Evolutionary conservation across 2,113 vertebrate genomes (phyloP), one percentile per base, ranked within the genome.

Genomic region (Mugil cephalus): DNA sequence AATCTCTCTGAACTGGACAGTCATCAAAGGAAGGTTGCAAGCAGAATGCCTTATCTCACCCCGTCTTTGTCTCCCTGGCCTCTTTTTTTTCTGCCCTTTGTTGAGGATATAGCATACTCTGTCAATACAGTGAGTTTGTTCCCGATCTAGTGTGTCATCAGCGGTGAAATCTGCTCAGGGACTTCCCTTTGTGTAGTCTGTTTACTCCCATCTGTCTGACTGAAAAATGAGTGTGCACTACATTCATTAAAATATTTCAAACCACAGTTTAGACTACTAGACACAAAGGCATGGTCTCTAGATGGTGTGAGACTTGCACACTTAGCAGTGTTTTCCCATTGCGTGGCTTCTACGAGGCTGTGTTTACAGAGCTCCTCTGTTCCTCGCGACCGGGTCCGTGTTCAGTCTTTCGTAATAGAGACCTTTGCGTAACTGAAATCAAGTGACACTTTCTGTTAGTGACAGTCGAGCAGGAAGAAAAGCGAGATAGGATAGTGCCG

Each of bases 351-450:
- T 67, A 17, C 35, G 46, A 76, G 81, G 43, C 30, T 2, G 13
- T 75, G 66, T 83, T 89, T 82, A 88, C 80, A 87, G 72, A 84
- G 87, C 72, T 60, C 53, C 70, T 87, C 77, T 90, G 83, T 87
- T 82, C 60, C 83, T 85, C 82, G 66, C 79, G 62, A 56, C 71
- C 84, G 73, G 77, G 73, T 59, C 72, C 77, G 60, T 74, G 72
- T 76, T 84, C 73, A 84, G 72, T 48, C 47, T 81, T 78, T 85
- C 5, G 17, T 68, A 76, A 89, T 54, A 40, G 63, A 69, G 69
- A 74, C 58, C 61, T 84, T 75, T 85, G 82, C 80, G 6, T 78
- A 85, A 80, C 74, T 66, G 75, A 83, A 87, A 83, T 89, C 74
- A 90, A 90, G 73, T 76, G 76, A 84, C 72, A 62, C 76, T 79